These are phyloP conservation scores for Catocala nupta DNA, from an alignment of 2,888 invertebrate species.

Conservation along the genomic window DNA sequence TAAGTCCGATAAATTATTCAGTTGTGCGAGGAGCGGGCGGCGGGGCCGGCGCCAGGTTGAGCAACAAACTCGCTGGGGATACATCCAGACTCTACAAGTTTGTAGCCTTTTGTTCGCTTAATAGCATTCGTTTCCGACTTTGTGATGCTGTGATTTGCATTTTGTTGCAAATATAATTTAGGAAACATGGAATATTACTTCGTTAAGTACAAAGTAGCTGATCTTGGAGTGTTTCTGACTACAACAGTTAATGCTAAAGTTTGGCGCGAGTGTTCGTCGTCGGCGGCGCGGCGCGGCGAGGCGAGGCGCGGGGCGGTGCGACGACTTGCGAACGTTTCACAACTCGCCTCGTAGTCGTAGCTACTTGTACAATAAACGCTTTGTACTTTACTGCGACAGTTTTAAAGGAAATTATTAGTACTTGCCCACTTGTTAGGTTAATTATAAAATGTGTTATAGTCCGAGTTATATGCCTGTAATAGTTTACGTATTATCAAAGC, in stretches of 20 bases:
- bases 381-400: constrained; percentile 1
- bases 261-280: constrained; percentile 11
- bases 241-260: constrained; percentile 50
- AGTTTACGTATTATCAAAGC: background rate
- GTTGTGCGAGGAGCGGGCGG: constrained; percentile 41
- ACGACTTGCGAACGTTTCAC: constrained; percentile 3
- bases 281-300: background rate
- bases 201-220: constrained; percentile 30
- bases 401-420: background rate
- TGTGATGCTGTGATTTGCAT: constrained; percentile 48
- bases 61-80: constrained; percentile 40
- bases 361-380: constrained; percentile 3
- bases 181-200: constrained; percentile 54
- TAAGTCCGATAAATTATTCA: constrained; percentile 80
- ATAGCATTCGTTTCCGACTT: constrained; percentile 57
- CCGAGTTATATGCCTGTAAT: background rate
- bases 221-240: constrained; percentile 48
- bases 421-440: constrained; percentile 20
- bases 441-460: constrained; percentile 18
- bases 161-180: constrained; percentile 49
- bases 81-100: constrained; percentile 46
- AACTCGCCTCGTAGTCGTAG: background rate
- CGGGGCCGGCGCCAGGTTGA: constrained; percentile 31
- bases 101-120: constrained; percentile 58
- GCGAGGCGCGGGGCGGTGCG: background rate